A percentile compares a stretch with the other conserved stretches of the same genome.
Conservation (phyloP, 2,797 vertebrate species). For the Urophycis tenuis region DNA sequence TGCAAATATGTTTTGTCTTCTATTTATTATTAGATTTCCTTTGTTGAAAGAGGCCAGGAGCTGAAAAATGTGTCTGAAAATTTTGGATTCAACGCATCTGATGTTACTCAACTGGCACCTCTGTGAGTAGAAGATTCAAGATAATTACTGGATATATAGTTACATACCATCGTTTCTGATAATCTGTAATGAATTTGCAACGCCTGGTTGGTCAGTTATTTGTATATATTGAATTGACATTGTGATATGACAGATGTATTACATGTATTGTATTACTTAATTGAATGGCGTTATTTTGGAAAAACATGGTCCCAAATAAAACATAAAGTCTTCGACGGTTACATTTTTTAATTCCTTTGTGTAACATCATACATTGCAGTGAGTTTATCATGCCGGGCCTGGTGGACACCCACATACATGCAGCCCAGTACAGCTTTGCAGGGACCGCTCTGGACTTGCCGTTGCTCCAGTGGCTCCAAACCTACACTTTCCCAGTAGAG, state of each 20-base stretch:
- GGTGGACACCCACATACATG: constrained; percentile 95
- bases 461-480: constrained; percentile 84
- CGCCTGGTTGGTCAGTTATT: neutral
- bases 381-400: constrained; percentile 96
- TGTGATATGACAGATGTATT: neutral
- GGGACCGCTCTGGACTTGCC: constrained; percentile 85
- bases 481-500: constrained; percentile 87
- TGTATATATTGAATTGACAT: neutral
- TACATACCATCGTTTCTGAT: neutral
- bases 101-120: constrained; percentile 55
- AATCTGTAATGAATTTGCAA: no score
- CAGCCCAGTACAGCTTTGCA: constrained; percentile 83
- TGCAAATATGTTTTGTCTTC: neutral
- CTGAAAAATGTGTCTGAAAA: constrained; percentile 39
- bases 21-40: constrained; percentile 62
- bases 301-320: neutral
- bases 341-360: neutral
- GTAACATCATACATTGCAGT: constrained; percentile 56
- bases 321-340: neutral
- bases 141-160: neutral
- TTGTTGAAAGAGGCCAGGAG: constrained; percentile 53
- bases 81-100: constrained; percentile 54
- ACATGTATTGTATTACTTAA: neutral
- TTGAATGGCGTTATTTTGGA: neutral
- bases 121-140: constrained; percentile 52